Percentiles rank a stretch among this genome's conserved stretches.
Conservation (phyloP, 2,888 invertebrate genomes). For the Conus canariensis region DNA sequence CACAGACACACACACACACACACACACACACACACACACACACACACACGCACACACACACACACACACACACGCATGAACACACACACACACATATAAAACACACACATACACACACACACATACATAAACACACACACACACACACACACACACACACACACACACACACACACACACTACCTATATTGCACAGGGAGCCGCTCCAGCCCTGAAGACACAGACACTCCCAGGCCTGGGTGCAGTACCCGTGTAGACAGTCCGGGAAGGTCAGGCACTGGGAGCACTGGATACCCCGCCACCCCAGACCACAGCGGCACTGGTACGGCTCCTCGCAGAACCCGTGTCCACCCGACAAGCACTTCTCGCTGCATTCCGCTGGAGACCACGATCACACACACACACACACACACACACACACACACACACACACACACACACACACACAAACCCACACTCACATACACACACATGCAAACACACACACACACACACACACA, state of each 20-base stretch:
- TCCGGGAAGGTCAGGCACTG: constrained; percentile 95
- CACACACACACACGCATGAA: too few relatives aligned
- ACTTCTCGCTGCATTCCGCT: constrained; percentile 96
- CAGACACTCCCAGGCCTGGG: constrained; percentile 94
- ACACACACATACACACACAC: too few relatives aligned
- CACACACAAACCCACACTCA: neutral
- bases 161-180: neutral
- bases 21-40: too few relatives aligned
- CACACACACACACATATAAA: too few relatives aligned
- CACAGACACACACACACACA: constrained; percentile 95
- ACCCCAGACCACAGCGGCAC: constrained; percentile 96
- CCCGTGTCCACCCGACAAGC: constrained; percentile 90
- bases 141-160: too few relatives aligned
- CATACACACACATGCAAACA: too few relatives aligned
- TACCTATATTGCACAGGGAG: constrained; percentile 97
- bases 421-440: constrained; percentile 11
- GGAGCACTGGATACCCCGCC: constrained; percentile 93
- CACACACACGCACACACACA: too few relatives aligned
- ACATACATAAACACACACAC: too few relatives aligned
- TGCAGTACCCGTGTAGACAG: constrained; percentile 95
- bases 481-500: too few relatives aligned
- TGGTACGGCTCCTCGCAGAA: constrained; percentile 94
- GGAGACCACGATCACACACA: constrained; percentile 79
- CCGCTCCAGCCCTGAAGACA: constrained; percentile 99
- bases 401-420: constrained; percentile 14